Conservation (phyloP, 2,888 invertebrate species). For the Odontocolon sp. region DNA sequence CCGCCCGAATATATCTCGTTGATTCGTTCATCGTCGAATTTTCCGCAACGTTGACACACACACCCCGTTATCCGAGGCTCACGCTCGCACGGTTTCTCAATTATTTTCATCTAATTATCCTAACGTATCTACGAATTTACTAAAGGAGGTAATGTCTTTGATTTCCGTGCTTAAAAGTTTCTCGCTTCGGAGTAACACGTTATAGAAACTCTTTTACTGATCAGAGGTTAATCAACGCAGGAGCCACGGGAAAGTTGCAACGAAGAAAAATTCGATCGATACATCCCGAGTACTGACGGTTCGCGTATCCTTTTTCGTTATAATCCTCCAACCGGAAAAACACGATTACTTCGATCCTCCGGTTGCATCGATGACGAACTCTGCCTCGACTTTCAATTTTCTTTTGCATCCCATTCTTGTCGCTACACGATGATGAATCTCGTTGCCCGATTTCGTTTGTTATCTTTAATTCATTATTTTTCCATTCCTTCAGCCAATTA, state of each 20-base stretch:
- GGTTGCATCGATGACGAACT: conserved; percentile 19
- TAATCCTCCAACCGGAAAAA: conserved; percentile 18
- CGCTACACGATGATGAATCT: conserved; percentile 43
- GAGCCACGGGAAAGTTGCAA: conserved; percentile 5
- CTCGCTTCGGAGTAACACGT: conserved; percentile 35
- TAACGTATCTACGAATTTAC: conserved; percentile 55
- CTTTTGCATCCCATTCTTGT: conserved; percentile 23
- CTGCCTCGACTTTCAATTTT: conserved; percentile 40
- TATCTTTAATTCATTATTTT: conserved; percentile 17
- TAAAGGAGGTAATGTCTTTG: conserved; percentile 61
- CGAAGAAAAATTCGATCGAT: conserved; percentile 3
- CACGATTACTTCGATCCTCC: neutral
- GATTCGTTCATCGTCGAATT: conserved; percentile 21
- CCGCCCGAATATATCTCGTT: too few relatives aligned
- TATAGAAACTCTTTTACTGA: conserved; percentile 30
- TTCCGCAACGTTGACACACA: conserved; percentile 16
- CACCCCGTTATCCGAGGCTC: too few relatives aligned
- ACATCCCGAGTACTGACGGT: neutral
- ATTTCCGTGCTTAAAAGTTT: conserved; percentile 58
- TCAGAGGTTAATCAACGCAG: conserved; percentile 8
- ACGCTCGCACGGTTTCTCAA: too few relatives aligned
- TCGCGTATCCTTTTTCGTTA: conserved; percentile 7
- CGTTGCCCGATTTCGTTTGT: conserved; percentile 30
- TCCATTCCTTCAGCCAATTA: conserved; percentile 1
- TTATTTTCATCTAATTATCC: conserved; percentile 52